Percentiles rank a stretch among this genome's conserved stretches.
Evolutionary conservation across 1,140 invertebrate species (phyloP).

Genomic region (Propsilocerus akamusi): DNA sequence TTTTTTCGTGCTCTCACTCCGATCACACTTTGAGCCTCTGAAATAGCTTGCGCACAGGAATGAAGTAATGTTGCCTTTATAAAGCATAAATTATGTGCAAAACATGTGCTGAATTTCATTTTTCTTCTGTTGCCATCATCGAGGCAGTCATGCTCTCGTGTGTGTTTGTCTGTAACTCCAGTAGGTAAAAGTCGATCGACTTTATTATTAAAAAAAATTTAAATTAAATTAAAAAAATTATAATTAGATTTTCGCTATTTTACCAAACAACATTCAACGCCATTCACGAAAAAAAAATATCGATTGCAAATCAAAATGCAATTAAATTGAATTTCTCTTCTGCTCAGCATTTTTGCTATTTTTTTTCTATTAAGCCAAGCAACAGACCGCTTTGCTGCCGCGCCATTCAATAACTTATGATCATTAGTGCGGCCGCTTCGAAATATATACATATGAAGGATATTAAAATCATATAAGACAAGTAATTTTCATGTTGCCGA

Average conservation of each 20-base stretch:
- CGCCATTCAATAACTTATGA: no score
- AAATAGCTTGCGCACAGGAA: background rate
- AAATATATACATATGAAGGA: no score
- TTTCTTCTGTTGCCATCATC: background rate
- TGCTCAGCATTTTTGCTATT: background rate
- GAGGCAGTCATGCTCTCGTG: background rate
- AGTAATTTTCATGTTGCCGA: no score
- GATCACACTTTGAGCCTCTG: background rate
- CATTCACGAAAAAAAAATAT: background rate
- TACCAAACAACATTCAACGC: no score
- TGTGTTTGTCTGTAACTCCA: background rate
- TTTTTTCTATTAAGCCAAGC: no score
- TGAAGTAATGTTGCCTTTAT: background rate
- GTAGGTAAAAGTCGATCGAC: background rate
- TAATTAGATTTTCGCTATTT: slow-evolving; percentile 2
- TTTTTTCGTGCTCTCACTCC: background rate
- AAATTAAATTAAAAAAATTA: slow-evolving; percentile 4
- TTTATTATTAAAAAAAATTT: background rate
- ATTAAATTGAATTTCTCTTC: background rate
- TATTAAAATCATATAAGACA: no score
- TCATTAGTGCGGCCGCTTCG: no score
- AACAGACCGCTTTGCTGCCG: no score
- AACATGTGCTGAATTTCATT: background rate
- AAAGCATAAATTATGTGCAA: slow-evolving; percentile 3
- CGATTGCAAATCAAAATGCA: background rate